Base-by-base conservation (phyloP, 2,888 invertebrate species). In the Apodemia mormo region DNA sequence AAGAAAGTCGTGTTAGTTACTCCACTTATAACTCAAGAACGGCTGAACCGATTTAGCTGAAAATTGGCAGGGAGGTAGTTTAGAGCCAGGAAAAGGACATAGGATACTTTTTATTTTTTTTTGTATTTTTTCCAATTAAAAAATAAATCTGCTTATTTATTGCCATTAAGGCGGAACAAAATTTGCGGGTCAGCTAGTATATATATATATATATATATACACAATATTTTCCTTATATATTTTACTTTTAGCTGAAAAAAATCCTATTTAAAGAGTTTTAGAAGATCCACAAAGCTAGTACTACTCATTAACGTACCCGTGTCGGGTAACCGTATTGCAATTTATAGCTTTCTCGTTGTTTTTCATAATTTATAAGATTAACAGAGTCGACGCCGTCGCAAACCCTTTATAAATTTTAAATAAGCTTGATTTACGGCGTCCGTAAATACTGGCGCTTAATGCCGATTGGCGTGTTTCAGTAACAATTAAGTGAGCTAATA, bases 281-380 rank as follows among this genome's bases (percentile, higher is more conserved):
- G 33, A 61, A 12, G 14, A 61, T 61, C 33, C 7, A 61, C 61
- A 14, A 61, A 68, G 66, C 69, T 68, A 52, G 70, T 65, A 68
- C 52, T 68, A 66, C 74, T 79, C 75, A 73, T 77, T 76, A 76
- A 72, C 61, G 33, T 66, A 66, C 71, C 69, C 78, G 79, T 76
- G 77, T 83, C 80, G 79, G 77, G 78, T 82, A 78, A 78, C 82
- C 78, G 84, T 82, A 86, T 82, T 83, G 82, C 83, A 85, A 89
- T 89, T 87, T 87, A 88, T 86, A 76, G 86, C 84, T 84, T 83
- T 82, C 81, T 82, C 83, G 81, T 85, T 86, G 84, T 86, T 87
- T 88, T 89, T 88, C 85, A 89, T 87, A 88, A 87, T 86, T 88
- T 88, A 86, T 85, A 85, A 85, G 84, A 86, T 86, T 83, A 86